A percentile compares a stretch with the other conserved stretches of the same genome.
phyloP scores from a whole-genome alignment of 92 coral and sea anemone species.

The Pocillopora meandrina region DNA sequence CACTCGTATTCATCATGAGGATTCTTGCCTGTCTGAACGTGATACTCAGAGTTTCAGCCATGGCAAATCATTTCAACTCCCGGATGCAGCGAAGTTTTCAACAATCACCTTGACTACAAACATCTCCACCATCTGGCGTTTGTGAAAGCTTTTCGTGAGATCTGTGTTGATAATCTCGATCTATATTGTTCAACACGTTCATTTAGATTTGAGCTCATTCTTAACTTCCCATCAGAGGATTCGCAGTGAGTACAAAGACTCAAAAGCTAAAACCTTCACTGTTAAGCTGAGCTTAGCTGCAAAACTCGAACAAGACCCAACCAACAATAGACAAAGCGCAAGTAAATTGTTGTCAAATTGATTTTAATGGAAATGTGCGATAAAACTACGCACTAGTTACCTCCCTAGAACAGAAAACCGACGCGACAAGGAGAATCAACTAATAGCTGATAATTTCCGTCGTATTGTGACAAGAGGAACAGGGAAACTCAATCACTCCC shows the following conservation, averaged over 20 bases:
- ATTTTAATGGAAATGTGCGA: slow-evolving; percentile 8
- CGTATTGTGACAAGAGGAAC: slow-evolving; percentile 9
- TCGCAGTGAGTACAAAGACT: background rate
- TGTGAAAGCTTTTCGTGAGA: background rate
- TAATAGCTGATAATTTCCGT: slow-evolving; percentile 30
- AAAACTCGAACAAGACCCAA: background rate
- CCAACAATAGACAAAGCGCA: background rate
- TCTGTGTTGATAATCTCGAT: background rate
- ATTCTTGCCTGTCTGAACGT: too few species aligned
- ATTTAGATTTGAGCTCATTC: background rate
- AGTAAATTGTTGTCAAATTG: background rate
- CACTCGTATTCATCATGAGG: too few species aligned
- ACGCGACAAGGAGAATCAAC: background rate
- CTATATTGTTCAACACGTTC: background rate
- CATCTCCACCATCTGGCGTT: slow-evolving; percentile 15
- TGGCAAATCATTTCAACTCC: background rate
- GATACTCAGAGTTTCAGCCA: too few species aligned
- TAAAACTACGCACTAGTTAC: slow-evolving; percentile 1
- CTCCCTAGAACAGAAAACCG: background rate
- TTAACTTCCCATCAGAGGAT: background rate
- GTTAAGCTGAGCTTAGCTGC: too few species aligned
- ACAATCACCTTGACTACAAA: slow-evolving; percentile 5
- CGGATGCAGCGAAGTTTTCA: slow-evolving; percentile 20
- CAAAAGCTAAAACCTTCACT: background rate
- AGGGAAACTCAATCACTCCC: slow-evolving; percentile 23